Evolutionary conservation across 37 sponge, comb jelly and placozoan species (phyloP), one percentile per base, ranked within the genome.

Genomic region (Petrosia ficiformis): DNA sequence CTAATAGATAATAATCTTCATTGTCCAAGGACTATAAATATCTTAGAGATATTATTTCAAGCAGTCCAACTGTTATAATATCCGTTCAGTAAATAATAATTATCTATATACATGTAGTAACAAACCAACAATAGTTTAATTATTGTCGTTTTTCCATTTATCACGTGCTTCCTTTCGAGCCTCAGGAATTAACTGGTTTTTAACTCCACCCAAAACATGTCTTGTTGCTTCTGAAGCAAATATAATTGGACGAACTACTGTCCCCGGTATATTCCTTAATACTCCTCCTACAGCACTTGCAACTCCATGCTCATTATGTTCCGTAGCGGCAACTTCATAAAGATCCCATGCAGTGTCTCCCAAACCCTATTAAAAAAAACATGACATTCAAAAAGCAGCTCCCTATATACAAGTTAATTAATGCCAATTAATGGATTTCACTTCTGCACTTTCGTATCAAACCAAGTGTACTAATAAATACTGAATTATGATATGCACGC

Each of bases 101-200:
- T n/a, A n/a, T n/a, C n/a, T n/a, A n/a, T n/a, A n/a, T n/a, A n/a
- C n/a, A n/a, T n/a, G n/a, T n/a, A n/a, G n/a, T n/a, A n/a, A n/a
- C n/a, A n/a, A n/a, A n/a, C n/a, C n/a, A n/a, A n/a, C n/a, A n/a
- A n/a, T n/a, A n/a, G n/a, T n/a, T n/a, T n/a, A n/a, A n/a, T n/a
- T n/a, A n/a, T n/a, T n/a, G n/a, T n/a, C n/a, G n/a, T n/a, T 33
- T 26, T 79, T 81, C 87, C 82, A 95, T 71, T 95, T 95, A 28
- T 88, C 89, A 26, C 36, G 33, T 0, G 89, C 87, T 43, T 96
- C 97, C 32, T 65, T 89, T 32, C 85, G 68, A 32, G 90, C 97
- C 39, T 93, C 90, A 25, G 97, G 97, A 26, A 93, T 65, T 67
- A 96, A 80, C 77, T 96, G 93, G 72, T 96, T 93, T 77, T 82